phyloP scores from a whole-genome alignment of 2,888 invertebrate genomes.

The Plagodis dolabraria region DNA sequence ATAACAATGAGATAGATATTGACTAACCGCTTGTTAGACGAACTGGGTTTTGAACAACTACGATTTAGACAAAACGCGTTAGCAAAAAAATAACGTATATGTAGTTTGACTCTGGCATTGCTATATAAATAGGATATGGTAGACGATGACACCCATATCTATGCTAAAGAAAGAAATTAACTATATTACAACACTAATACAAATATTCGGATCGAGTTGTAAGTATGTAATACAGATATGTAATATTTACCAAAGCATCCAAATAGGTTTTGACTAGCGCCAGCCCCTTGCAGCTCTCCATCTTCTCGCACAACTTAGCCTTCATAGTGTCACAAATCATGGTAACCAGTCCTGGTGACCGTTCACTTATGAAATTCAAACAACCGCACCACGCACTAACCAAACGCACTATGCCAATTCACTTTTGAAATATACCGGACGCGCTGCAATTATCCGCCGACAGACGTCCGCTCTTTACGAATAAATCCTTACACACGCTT shows the following conservation, averaged over 20 bases:
- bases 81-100: no score
- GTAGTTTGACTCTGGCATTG: no score
- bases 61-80: no score
- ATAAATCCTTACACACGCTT: conserved; percentile 30
- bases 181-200: no score
- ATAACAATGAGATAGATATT: no score
- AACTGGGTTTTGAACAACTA: no score
- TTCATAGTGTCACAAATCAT: conserved; percentile 77
- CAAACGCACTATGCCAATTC: conserved; percentile 50
- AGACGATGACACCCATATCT: no score
- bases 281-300: conserved; percentile 72
- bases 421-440: conserved; percentile 71
- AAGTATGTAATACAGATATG: neutral
- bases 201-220: neutral
- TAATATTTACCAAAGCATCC: conserved; percentile 65
- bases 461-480: conserved; percentile 34
- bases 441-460: conserved; percentile 55
- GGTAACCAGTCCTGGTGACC: conserved; percentile 12
- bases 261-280: conserved; percentile 72
- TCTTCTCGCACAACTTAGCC: conserved; percentile 74
- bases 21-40: no score
- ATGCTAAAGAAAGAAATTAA: no score
- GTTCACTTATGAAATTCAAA: conserved; percentile 47
- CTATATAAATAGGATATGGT: no score
- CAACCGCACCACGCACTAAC: conserved; percentile 46